These are phyloP conservation scores for Agriopis leucophaearia DNA, from an alignment of 2,888 invertebrate species.

Conservation along the genomic window DNA sequence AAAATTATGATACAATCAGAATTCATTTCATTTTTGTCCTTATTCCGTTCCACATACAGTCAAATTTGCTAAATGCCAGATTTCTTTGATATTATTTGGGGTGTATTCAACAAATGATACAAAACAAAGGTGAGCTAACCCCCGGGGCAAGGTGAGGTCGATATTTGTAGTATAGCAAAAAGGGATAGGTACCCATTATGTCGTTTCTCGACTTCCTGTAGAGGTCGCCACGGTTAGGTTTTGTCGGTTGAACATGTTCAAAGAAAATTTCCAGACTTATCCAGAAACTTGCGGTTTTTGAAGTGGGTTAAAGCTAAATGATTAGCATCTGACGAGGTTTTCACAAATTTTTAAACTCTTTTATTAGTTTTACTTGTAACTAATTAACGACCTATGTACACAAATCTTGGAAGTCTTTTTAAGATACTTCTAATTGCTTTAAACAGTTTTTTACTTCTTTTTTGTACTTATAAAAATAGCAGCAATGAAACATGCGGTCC, in stretches of 20 bases:
- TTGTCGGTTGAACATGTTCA: slow-evolving; percentile 24
- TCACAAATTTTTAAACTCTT: too few species aligned
- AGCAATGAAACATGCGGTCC: too few species aligned
- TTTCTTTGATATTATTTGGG: slow-evolving; percentile 12
- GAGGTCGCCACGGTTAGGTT: slow-evolving; percentile 31
- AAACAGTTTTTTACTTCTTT: too few species aligned
- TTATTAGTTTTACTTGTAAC: too few species aligned
- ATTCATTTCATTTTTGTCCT: slow-evolving; percentile 1
- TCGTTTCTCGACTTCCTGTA: slow-evolving; percentile 37
- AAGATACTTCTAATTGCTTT: too few species aligned
- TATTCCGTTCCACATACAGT: neutral
- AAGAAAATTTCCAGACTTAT: neutral
- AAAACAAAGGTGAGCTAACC: slow-evolving; percentile 43
- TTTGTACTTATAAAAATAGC: too few species aligned
- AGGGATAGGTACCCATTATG: slow-evolving; percentile 47
- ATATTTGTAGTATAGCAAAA: slow-evolving; percentile 42
- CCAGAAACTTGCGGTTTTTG: too few species aligned
- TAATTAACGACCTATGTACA: too few species aligned
- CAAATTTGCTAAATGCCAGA: neutral
- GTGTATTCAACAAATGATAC: slow-evolving; percentile 33
- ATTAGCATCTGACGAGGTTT: too few species aligned
- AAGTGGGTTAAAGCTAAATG: too few species aligned
- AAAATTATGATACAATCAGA: slow-evolving; percentile 6
- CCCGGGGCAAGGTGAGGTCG: slow-evolving; percentile 38
- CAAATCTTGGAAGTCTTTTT: too few species aligned